Base-by-base conservation (phyloP, 2,113 vertebrate species). In the Nothobranchius furzeri region DNA sequence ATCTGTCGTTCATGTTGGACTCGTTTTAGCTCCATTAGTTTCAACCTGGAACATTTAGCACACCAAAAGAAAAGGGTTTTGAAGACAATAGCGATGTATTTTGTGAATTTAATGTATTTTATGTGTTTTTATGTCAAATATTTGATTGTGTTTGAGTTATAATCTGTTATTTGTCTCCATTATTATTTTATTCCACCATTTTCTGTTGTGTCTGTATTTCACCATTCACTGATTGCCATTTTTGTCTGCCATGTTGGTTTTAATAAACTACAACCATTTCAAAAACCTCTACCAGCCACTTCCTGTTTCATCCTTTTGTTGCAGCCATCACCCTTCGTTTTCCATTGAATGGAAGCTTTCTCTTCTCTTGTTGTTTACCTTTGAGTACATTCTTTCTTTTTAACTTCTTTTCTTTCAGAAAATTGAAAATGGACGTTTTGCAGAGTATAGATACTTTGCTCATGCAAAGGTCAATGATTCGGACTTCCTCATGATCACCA, bases 401-500 rank as follows among this genome's bases (percentile, higher is more conserved):
- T 30, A 11, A 20, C 14, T 13, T 76, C 35, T 86, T 12, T 64
- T 61, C 50, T 61, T 79, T 37, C 93, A 99, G 97, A 96, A 94
- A 94, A 96, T 99, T 87, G 97, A 99, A 93, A 96, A 98, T 4
- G 97, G 97, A 89, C 94, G 97, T 89, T 99, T 98, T 95, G 95
- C 96, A 86, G 97, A 95, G 90, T 95, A 95, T 85, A 94, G 88
- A 86, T 99, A 99, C 71, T 96, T 98, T 90, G 95, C 96, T 69
- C 97, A 99, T 76, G 96, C 96, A 77, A 98, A 95, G 90, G 94
- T 99, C 78, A 98, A 99, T 83, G 96, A 95, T 35, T 96, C 96
- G 0, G 96, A 99, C 89, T 94, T 97, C 84, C 88, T 99, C 74
- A 98, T 99, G 97, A 95, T 99, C 84, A 99, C 96, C 43, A 98